Evolutionary conservation across 2,888 invertebrate genomes (phyloP), one percentile per base, ranked within the genome.

Genomic region (Caenorhabditis doughertyi): DNA sequence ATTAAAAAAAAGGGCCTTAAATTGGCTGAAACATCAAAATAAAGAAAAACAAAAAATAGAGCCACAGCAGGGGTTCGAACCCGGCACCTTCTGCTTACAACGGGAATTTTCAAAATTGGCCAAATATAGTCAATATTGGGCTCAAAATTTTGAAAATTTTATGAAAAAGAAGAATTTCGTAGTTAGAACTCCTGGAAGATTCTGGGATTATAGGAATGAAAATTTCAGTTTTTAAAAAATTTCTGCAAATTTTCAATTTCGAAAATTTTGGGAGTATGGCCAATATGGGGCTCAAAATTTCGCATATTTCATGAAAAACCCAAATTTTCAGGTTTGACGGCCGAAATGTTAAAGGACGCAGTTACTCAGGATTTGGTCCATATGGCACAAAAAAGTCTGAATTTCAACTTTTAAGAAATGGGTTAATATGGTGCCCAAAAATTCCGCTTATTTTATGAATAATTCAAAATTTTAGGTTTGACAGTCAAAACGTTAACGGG

Each of bases 261-360:
- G 7, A 39, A 39, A 39, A n/a, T n/a, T n/a, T n/a, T n/a, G n/a
- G n/a, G n/a, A n/a, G n/a, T 47, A 47, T 27, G 25, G 53, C 11
- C 53, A 27, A 27, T 53, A 27, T 53, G 25, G 53, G 13, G 25
- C 53, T 53, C 25, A 53, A 53, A 53, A 53, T 16, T 44, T 18
- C 9, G 13, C 9, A 25, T 23, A 44, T 21, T 25, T 29, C 27
- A 47, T 29, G 27, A 3, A 39, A 11, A 39, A 39, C 13, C 9
- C 39, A 11, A 39, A 39, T 16, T 13, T 4, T 39, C 9, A 9
- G 16, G 4, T 16, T 11, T 2, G 39, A 39, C 9, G 13, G 3
- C 13, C 5, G 9, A 39, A 39, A n/a, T n/a, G n/a, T n/a, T n/a
- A n/a, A n/a, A n/a, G n/a, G n/a, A n/a, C n/a, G n/a, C n/a, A n/a